phyloP scores from a whole-genome alignment of 2,113 vertebrate species.

The Hippocampus abdominalis region DNA sequence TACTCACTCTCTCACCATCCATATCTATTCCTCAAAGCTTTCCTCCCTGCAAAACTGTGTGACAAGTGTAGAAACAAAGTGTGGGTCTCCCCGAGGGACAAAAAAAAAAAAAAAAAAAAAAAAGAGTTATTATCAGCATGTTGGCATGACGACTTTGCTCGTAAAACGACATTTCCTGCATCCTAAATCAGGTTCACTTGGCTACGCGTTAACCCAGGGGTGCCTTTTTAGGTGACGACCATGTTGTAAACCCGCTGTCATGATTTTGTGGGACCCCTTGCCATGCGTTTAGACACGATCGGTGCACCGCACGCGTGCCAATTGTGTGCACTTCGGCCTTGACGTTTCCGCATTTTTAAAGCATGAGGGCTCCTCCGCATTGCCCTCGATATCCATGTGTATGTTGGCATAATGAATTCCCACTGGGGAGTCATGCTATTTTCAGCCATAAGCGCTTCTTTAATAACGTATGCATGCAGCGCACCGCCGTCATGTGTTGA shows the following conservation, averaged over 20 bases:
- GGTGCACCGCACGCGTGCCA: background rate
- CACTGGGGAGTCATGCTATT: background rate
- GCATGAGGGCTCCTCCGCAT: background rate
- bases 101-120: background rate
- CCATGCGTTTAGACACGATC: background rate
- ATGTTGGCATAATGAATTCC: background rate
- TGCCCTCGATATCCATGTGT: background rate
- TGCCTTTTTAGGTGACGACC: constrained; percentile 19
- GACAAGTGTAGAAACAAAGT: constrained; percentile 11
- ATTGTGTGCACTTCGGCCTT: background rate
- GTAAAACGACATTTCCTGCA: constrained; percentile 6
- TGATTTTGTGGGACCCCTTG: constrained; percentile 12
- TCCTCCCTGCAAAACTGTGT: constrained; percentile 48
- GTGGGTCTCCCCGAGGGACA: background rate
- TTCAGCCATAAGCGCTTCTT: background rate
- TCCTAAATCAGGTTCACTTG: constrained; percentile 37
- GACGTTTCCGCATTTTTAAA: background rate
- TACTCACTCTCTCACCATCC: constrained; percentile 40
- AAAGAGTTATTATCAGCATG: background rate
- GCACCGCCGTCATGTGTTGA: constrained; percentile 42
- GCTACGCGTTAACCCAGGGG: constrained; percentile 27
- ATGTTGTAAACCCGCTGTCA: constrained; percentile 21
- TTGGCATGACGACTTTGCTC: constrained; percentile 34
- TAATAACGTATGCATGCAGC: constrained; percentile 45
- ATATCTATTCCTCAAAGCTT: constrained; percentile 50